Base-by-base conservation (phyloP, 2,113 vertebrate genomes). In the Garra rufa region DNA sequence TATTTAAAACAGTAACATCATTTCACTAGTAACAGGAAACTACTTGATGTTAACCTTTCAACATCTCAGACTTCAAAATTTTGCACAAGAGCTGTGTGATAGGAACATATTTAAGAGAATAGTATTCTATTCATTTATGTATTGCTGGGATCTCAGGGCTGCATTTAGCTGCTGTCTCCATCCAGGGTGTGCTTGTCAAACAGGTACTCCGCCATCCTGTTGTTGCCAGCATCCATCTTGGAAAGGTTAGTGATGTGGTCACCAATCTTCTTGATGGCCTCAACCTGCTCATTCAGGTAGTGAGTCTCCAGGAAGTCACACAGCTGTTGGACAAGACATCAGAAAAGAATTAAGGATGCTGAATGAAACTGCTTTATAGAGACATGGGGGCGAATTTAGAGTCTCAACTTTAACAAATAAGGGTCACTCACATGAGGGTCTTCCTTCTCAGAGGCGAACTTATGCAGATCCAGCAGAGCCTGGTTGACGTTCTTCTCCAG, bases 141-240 rank as follows among this genome's bases (percentile, higher is more conserved):
- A 17, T 43, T 43, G 41, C 1, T 43, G 7, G 41, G 41, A 43
- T 43, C 41, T 34, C 24, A 43, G 61, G 4, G 17, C 38, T 19
- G 21, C 2, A 17, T 92, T 94, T 92, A 95, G 89, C 92, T 95
- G 11, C 93, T 95, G 52, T 9, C 52, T 3, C 19, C 52, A 55
- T 55, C 52, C 9, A 99, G 92, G 88, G 97, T 95, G 84, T 98
- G 97, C 95, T 99, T 99, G 94, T 99, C 97, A 50, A 99, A 99
- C 89, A 99, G 95, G 89, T 98, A 98, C 89, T 99, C 97, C 0
- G 97, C 97, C 96, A 98, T 93, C 92, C 96, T 96, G 2, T 96
- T 94, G 9, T 88, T 95, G 13, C 89, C 65, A 59, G 92, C 78
- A 0, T 90, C 94, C 91, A 96, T 94, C 65, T 93, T 92, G 14